Base-by-base conservation (phyloP, 2,888 invertebrate species). In the Zygaena filipendulae region DNA sequence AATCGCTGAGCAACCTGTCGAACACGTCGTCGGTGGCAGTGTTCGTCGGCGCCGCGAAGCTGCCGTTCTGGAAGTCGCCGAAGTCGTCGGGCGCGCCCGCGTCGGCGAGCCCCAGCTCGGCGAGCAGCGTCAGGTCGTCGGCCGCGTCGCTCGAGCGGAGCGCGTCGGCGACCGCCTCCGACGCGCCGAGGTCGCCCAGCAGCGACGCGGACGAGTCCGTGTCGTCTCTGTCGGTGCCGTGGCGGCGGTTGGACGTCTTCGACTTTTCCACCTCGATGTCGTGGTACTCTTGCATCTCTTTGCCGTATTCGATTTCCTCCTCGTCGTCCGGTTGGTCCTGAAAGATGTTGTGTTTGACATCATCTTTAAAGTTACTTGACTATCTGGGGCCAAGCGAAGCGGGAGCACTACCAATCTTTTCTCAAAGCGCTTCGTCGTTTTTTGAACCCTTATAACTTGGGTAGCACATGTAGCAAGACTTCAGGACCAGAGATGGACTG, bases 31-130 rank as follows among this genome's bases (percentile, higher is more conserved):
- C 67, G n/a, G 52, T 48, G 26, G 59, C 59, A 20, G 46, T 49
- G 10, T 39, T 54, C 23, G 40, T 52, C 30, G 49, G 60, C 2
- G 57, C 49, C 33, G 52, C 11, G 36, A 68, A 64, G 1, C 63
- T 59, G 2, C 74, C 77, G 37, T 74, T 72, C 35, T 79, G 79
- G 23, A 75, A 79, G 4, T 75, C 74, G 0, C 77, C 77, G 38
- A 79, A 79, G 2, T 30, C 28, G 5, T 45, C 38, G n/a, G 10
- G 9, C 3, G 43, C 35, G 22, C 68, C 67, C 1, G 82, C 70
- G 32, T 84, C 84, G 1, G 75, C 81, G 13, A 85, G 43, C 0
- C 85, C 85, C 6, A 85, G 52, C 44, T 85, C 85, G 20, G 82
- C 80, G 28, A 85, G 48, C 11, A 85, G 60, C 21, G 64, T 61